These are phyloP conservation scores for Mercenaria mercenaria DNA, from an alignment of 1,140 invertebrate species.

Conservation along the genomic window DNA sequence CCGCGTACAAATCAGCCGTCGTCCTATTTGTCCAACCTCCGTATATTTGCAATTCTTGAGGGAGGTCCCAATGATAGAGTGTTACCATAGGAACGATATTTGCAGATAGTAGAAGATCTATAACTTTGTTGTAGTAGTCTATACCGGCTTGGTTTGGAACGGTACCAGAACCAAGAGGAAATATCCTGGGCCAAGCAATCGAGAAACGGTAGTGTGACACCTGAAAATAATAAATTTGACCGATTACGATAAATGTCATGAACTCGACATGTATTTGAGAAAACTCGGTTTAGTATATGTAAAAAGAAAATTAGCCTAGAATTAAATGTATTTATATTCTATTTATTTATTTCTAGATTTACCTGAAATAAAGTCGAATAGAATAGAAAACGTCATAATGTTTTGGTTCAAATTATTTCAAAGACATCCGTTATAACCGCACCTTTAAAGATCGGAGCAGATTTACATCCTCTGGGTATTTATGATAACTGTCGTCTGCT, in stretches of 20 bases:
- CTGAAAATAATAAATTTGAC: slow-evolving; percentile 71
- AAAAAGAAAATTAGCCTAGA: no score
- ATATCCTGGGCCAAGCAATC: slow-evolving; percentile 82
- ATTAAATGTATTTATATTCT: no score
- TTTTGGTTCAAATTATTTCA: no score
- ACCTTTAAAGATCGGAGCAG: slow-evolving; percentile 87
- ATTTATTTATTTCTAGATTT: no score
- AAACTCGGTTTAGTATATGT: no score
- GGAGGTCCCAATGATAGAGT: slow-evolving; percentile 87
- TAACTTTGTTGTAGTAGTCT: slow-evolving; percentile 80
- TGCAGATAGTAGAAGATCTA: slow-evolving; percentile 72
- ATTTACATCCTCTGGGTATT: slow-evolving; percentile 89
- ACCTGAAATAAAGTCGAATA: no score
- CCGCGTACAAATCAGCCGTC: slow-evolving; percentile 87
- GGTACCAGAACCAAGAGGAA: slow-evolving; percentile 75
- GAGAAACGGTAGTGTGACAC: slow-evolving; percentile 82
- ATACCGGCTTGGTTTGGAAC: slow-evolving; percentile 74
- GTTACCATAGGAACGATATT: slow-evolving; percentile 86
- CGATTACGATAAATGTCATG: background rate
- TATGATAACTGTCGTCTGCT: slow-evolving; percentile 90
- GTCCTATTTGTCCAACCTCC: slow-evolving; percentile 88
- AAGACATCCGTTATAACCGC: no score
- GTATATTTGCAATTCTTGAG: slow-evolving; percentile 84
- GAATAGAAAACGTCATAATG: no score
- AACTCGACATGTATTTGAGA: background rate